Percentiles rank a stretch among this genome's conserved stretches.
Evolutionary conservation across 1,140 invertebrate species (phyloP).

Genomic region (Bombus sibiricus): DNA sequence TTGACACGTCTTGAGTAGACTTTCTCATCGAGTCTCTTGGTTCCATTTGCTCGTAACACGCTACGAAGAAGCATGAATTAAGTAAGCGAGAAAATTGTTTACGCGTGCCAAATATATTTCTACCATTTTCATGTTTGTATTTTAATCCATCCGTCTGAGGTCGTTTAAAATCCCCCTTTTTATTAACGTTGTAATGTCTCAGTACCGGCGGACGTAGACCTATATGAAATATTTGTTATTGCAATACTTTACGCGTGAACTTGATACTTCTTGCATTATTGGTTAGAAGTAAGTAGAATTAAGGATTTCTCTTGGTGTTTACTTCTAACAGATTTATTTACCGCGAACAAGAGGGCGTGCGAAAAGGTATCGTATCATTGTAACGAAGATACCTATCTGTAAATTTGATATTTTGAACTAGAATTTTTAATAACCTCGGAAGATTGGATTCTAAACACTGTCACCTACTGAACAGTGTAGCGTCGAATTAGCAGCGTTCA

Average conservation of each 20-base stretch:
- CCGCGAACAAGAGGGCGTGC: neutral
- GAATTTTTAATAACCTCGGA: neutral
- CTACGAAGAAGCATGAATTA: slow-evolving; percentile 5
- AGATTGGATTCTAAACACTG: neutral
- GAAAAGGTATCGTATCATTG: neutral
- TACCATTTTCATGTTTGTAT: slow-evolving; percentile 55
- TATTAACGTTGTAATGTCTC: neutral
- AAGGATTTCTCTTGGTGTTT: too few relatives aligned
- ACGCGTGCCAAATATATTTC: fast-evolving
- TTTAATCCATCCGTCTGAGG: slow-evolving; percentile 26
- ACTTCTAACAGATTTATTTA: neutral
- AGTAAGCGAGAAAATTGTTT: neutral
- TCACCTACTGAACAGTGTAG: neutral
- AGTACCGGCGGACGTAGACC: neutral
- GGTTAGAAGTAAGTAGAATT: too few relatives aligned
- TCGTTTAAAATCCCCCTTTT: neutral
- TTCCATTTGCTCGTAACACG: slow-evolving; percentile 42
- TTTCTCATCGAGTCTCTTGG: slow-evolving; percentile 14
- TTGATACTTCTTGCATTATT: too few relatives aligned
- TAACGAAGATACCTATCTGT: too few relatives aligned
- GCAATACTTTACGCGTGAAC: too few relatives aligned
- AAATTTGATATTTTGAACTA: neutral
- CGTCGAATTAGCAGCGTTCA: neutral
- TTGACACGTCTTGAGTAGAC: slow-evolving; percentile 9
- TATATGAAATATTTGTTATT: neutral